Evolutionary conservation across 2,113 vertebrate species (phyloP).

Genomic region (Cryptomyrus ogoouensis): DNA sequence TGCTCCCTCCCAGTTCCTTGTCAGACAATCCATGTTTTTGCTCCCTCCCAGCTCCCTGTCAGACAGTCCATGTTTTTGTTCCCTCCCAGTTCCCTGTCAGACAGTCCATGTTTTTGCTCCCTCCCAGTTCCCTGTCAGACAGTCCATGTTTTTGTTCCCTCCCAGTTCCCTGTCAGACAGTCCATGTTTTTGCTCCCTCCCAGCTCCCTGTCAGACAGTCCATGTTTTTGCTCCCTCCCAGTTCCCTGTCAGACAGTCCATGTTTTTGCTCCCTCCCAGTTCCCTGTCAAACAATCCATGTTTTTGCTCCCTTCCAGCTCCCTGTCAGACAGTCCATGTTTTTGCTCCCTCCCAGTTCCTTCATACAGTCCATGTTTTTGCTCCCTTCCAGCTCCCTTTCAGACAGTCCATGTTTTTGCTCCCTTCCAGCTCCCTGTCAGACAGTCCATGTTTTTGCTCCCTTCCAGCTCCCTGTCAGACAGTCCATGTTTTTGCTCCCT

Average conservation of each 20-base stretch:
- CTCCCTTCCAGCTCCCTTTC: neutral
- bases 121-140: neutral
- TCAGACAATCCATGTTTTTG: too few species aligned
- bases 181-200: neutral
- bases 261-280: neutral
- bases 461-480: neutral
- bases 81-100: neutral
- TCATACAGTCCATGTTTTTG: neutral
- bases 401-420: neutral
- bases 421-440: too few species aligned
- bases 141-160: neutral
- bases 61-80: neutral
- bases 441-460: neutral
- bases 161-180: neutral
- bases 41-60: neutral
- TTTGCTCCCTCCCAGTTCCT: neutral
- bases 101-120: neutral
- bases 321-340: neutral
- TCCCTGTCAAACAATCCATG: neutral
- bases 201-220: neutral
- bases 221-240: neutral
- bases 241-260: too few species aligned
- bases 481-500: neutral
- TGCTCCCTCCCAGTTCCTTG: neutral
- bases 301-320: neutral